phyloP scores from a whole-genome alignment of 2,797 vertebrate genomes.

The Acanthiza pusilla region DNA sequence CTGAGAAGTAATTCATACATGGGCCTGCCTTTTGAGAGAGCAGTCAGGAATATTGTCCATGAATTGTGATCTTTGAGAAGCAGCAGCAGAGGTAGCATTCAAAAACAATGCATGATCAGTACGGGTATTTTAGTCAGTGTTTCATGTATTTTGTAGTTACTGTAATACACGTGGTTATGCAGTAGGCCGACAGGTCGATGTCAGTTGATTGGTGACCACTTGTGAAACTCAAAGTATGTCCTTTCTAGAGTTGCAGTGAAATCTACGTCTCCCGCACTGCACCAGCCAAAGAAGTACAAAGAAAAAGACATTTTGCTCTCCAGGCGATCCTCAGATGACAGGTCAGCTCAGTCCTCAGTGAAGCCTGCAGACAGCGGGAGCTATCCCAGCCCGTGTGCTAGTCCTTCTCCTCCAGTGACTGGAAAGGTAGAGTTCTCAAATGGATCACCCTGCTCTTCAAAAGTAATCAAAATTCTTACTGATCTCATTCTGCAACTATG shows the following conservation, averaged over 20 bases:
- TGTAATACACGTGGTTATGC: not conserved
- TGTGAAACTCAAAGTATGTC: not conserved
- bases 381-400: slow-evolving; percentile 72
- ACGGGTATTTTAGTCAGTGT: not conserved
- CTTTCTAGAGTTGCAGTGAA: slow-evolving; percentile 66
- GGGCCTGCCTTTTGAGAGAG: not conserved
- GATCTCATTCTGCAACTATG: not conserved
- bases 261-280: slow-evolving; percentile 55
- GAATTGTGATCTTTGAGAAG: not conserved
- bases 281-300: slow-evolving; percentile 71
- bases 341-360: slow-evolving; percentile 71
- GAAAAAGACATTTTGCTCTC: slow-evolving; percentile 67
- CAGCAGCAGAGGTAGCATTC: not conserved
- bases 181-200: not conserved
- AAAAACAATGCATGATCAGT: not conserved
- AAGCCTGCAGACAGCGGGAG: slow-evolving; percentile 72
- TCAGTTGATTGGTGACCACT: not conserved
- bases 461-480: not conserved
- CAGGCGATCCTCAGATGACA: slow-evolving; percentile 71
- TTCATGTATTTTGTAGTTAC: not conserved
- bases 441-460: not conserved
- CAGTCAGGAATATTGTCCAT: not conserved
- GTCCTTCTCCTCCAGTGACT: slow-evolving; percentile 70
- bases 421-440: slow-evolving; percentile 75
- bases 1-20: not conserved